Evolutionary conservation across 2,113 vertebrate genomes (phyloP), one percentile per base, ranked within the genome.

Genomic region (Burhinus oedicnemus): DNA sequence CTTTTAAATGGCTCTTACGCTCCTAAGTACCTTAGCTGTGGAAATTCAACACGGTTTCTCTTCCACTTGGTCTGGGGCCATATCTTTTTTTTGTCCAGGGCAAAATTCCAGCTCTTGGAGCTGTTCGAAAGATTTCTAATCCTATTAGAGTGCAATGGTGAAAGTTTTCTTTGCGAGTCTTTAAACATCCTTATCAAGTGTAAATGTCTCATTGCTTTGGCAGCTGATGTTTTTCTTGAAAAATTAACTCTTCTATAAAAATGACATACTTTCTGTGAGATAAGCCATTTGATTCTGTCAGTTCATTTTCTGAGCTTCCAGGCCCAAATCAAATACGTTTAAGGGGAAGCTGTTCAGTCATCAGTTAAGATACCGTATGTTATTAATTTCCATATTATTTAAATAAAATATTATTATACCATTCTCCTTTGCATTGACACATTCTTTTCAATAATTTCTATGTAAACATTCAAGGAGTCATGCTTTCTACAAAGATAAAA

Each of bases 41-140:
- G 57, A 42, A 57, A 61, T n/a, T n/a, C 58, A 51, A 18, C 47
- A 23, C n/a, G 11, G 26, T 21, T 57, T 47, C 68, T 57, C 40
- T 44, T 30, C 55, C 4, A 0, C 10, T 25, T 30, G n/a, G 4
- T 57, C 55, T 0, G 0, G 51, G 68, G 68, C 9, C 12, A 21
- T 34, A 4, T 45, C 19, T 30, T 9, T 21, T 17, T 62, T 20
- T 29, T 38, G 30, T 42, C 38, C 51, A 66, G 61, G 79, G 87
- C 40, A 66, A 13, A 45, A 30, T 72, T 94, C 61, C 79, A 83
- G 55, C 75, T 66, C 57, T 30, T 52, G 83, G 71, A 89, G 83
- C 45, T 1, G 0, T 57, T 49, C 0, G 11, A 81, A 79, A 74
- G 55, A 15, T 75, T 90, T 95, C 83, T 90, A 70, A 88, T 79